Percentiles rank a stretch among this genome's conserved stretches.
phyloP scores from a whole-genome alignment of 1,140 invertebrate genomes.

The Papilio polytes region DNA sequence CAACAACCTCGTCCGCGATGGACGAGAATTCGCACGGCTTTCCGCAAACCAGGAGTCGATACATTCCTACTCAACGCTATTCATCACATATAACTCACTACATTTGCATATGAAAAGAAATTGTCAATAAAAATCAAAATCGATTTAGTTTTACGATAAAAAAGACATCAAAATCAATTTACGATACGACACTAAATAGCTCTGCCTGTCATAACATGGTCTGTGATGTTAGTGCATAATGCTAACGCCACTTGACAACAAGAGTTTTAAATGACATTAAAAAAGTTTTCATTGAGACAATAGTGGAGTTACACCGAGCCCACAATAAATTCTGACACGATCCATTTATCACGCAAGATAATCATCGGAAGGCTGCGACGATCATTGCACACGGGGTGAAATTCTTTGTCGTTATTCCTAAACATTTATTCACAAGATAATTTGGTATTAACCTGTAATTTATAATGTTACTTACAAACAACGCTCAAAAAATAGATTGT shows the following conservation, averaged over 20 bases:
- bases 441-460: slow-evolving; percentile 37
- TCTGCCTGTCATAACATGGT: slow-evolving; percentile 57
- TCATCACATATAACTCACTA: slow-evolving; percentile 58
- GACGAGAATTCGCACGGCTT: neutral
- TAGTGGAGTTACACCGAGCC: slow-evolving; percentile 71
- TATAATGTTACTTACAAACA: too few species aligned
- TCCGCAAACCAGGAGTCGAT: neutral
- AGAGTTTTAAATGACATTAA: slow-evolving; percentile 78
- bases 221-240: slow-evolving; percentile 56
- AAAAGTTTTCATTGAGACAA: slow-evolving; percentile 83
- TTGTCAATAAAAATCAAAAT: slow-evolving; percentile 70
- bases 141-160: slow-evolving; percentile 71
- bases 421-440: slow-evolving; percentile 56
- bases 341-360: slow-evolving; percentile 80
- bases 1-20: slow-evolving; percentile 45
- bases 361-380: slow-evolving; percentile 62
- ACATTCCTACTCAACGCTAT: slow-evolving; percentile 40
- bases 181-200: slow-evolving; percentile 67
- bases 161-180: slow-evolving; percentile 80
- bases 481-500: too few species aligned
- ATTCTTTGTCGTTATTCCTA: slow-evolving; percentile 72
- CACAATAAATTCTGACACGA: slow-evolving; percentile 79
- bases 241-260: slow-evolving; percentile 75
- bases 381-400: slow-evolving; percentile 64
- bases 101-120: slow-evolving; percentile 76